These are phyloP conservation scores for Zootermopsis nevadensis DNA, from an alignment of 2,888 invertebrate species.

Conservation along the genomic window DNA sequence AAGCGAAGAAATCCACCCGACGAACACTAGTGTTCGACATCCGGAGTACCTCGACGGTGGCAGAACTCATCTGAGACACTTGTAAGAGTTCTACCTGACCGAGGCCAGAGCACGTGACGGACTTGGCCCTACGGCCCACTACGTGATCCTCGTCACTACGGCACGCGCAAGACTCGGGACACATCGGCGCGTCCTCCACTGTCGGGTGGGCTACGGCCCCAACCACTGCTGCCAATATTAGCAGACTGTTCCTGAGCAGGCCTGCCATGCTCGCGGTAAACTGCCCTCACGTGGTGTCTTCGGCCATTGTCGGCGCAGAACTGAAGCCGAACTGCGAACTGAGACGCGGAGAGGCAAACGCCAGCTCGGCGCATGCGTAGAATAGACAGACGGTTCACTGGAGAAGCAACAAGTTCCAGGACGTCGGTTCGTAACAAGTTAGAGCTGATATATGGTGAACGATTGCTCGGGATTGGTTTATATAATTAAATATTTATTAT, in stretches of 20 bases:
- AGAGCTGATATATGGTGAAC: background rate
- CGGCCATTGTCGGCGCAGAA: constrained; percentile 20
- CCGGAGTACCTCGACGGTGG: constrained; percentile 51
- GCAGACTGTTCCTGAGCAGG: constrained; percentile 1
- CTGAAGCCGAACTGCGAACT: background rate
- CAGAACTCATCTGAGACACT: constrained; percentile 32
- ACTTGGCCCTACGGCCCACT: constrained; percentile 40
- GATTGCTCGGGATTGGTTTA: background rate
- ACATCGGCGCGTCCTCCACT: background rate
- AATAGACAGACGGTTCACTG: constrained; percentile 9
- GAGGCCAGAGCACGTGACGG: constrained; percentile 45
- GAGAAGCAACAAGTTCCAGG: constrained; percentile 43
- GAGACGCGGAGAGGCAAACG: background rate
- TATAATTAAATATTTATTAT: too few relatives aligned
- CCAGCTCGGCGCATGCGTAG: background rate
- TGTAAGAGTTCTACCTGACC: background rate
- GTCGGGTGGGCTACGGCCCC: background rate
- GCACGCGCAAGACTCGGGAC: constrained; percentile 42
- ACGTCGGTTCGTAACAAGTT: constrained; percentile 1
- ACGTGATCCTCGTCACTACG: constrained; percentile 36
- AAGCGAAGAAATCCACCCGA: constrained; percentile 51
- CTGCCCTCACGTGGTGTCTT: constrained; percentile 41
- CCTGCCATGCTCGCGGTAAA: background rate
- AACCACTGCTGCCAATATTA: background rate
- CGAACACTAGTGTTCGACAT: constrained; percentile 50